These are phyloP conservation scores for Nothura maculosa DNA, from an alignment of 2,797 vertebrate species.

Conservation along the genomic window DNA sequence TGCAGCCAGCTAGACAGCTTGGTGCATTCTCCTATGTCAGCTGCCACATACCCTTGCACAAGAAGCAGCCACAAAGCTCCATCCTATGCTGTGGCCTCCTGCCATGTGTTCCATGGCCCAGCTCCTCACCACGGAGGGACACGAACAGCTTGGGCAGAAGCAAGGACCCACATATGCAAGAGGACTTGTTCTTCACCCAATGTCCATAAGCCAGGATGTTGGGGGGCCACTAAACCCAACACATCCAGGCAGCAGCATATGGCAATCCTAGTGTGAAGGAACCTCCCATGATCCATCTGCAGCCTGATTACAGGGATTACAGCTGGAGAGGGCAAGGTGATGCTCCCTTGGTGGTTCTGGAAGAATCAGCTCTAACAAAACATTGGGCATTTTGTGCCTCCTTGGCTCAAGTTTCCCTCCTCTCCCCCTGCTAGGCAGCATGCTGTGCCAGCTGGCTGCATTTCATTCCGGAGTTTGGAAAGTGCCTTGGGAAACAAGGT, in stretches of 20 bases:
- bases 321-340: background rate
- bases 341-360: background rate
- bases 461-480: constrained; percentile 16
- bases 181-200: background rate
- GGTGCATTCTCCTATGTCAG: background rate
- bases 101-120: background rate
- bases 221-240: background rate
- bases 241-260: fast-evolving
- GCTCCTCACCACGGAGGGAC: background rate
- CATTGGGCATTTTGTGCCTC: background rate
- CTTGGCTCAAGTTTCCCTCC: background rate
- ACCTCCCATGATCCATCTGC: background rate
- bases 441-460: constrained; percentile 38
- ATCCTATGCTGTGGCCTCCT: background rate
- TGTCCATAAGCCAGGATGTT: background rate
- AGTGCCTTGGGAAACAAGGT: constrained; percentile 25
- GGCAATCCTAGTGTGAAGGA: background rate
- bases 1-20: background rate
- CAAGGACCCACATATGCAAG: background rate
- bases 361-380: background rate
- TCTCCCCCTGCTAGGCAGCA: background rate
- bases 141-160: background rate
- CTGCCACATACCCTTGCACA: background rate
- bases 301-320: background rate
- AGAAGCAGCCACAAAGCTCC: background rate